Base-by-base conservation (phyloP, 2,888 invertebrate species). In the Pachliopta kotzebuea region DNA sequence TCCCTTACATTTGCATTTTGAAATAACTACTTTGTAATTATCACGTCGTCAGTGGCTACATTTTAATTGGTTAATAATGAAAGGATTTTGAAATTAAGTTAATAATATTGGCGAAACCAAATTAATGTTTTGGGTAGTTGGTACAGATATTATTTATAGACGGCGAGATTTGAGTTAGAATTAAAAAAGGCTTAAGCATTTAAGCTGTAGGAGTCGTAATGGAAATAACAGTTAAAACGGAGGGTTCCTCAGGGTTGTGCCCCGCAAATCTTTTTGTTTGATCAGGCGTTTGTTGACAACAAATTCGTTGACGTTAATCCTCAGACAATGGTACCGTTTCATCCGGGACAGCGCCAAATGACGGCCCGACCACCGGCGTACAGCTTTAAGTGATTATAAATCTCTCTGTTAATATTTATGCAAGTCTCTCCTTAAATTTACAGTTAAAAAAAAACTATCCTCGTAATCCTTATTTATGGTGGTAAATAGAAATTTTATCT, bases 301-400 rank as follows among this genome's bases (percentile, higher is more conserved):
- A 85, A 88, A 84, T 90, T 87, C 84, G 87, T 88, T 88, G 90
- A 90, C 90, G 85, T 80, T 90, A 90, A 91, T 91, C 90, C 89
- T 78, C 74, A 83, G 82, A 91, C 89, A 91, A 91, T 90, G 78
- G 86, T 72, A 78, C 78, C 77, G 82, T 84, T 88, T 86, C 82
- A 88, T 86, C 80, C 79, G 71, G 76, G 78, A 75, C 75, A 73
- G 74, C 71, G 73, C 76, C 75, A 77, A 83, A 81, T 81, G 80
- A 81, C 79, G 69, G 75, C 71, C 72, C 75, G 74, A 75, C 80
- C 78, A 78, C 81, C 79, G 79, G 31, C 42, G 60, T 81, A 78
- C 80, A 82, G 81, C 80, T 80, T 82, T 77, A 79, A 81, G 79
- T 75, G 74, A 79, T 74, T 77, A 79, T 79, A 79, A 85, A 84